Evolutionary conservation across 2,888 invertebrate species (phyloP), one percentile per base, ranked within the genome.

Genomic region (Drosophila subquinaria): DNA sequence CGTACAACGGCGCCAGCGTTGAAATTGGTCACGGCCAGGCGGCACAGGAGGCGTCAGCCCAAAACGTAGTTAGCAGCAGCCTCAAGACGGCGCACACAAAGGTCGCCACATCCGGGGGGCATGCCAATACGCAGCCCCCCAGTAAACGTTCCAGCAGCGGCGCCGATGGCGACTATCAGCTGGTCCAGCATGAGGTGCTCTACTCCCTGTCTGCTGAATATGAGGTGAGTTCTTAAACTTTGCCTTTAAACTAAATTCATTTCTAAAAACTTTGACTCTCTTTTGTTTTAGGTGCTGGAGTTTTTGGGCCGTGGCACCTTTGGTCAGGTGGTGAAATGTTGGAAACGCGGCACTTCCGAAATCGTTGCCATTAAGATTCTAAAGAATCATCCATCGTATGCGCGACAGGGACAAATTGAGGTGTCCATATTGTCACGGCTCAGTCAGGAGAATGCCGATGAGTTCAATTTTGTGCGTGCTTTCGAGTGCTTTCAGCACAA

Each of bases 281-380:
- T 23, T 15, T 8, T 38, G 15, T 30, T 6, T 30, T 95, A 98
- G 95, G 99, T 99, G 92, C 94, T 99, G 93, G 99, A 99, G 94
- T 99, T 99, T 94, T 95, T 99, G 92, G 99, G 99, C 87, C 96
- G 99, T 88, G 99, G 99, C 91, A 99, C 99, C 85, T 99, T 99
- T 94, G 99, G 99, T 81, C 95, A 98, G 95, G 99, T 99, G 92
- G 99, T 99, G 92, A 99, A 99, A 94, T 99, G 99, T 94, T 99
- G 99, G 99, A 99, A 99, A 94, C 99, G 99, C 93, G 99, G 99
- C 93, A 99, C 99, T 90, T 99, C 98, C 93, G 99, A 99, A 94
- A 99, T 99, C 92, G 99, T 99, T 91, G 99, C 99, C 92, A 99
- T 99, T 93, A 99, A 99, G 95, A 99, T 99, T 93, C 95, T 99